phyloP scores from a whole-genome alignment of 2,797 vertebrate species.

The Phalloptychus januarius region DNA sequence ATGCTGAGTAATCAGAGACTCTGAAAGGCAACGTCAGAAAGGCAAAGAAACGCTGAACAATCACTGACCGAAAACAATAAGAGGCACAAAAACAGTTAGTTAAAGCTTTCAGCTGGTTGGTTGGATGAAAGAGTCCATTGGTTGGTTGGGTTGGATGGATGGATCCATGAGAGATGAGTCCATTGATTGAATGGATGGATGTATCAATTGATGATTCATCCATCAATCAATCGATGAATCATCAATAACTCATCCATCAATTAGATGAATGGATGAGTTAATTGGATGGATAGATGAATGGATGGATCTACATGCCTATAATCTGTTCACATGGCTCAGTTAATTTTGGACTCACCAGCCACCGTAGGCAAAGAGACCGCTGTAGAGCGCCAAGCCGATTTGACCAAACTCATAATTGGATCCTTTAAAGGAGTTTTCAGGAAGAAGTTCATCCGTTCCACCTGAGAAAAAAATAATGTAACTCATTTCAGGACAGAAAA shows the following conservation, averaged over 20 bases:
- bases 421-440: constrained; percentile 87
- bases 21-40: not conserved
- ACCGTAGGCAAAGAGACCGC: constrained; percentile 95
- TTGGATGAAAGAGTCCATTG: too few species aligned
- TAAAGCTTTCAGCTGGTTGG: not conserved
- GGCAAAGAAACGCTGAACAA: not conserved
- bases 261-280: not conserved
- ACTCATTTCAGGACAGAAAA: not conserved
- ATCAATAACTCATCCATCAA: too few species aligned
- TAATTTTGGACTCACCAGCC: constrained; percentile 87
- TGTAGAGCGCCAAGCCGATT: constrained; percentile 93
- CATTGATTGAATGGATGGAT: too few species aligned
- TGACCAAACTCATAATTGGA: constrained; percentile 88
- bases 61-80: not conserved
- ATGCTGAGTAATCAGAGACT: not conserved
- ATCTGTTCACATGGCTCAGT: not conserved
- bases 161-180: too few species aligned
- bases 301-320: not conserved
- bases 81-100: not conserved
- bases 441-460: constrained; percentile 77
- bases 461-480: constrained; percentile 72
- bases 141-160: too few species aligned
- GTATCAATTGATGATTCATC: too few species aligned
- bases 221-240: too few species aligned
- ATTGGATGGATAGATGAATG: not conserved